Percentiles rank a stretch among this genome's conserved stretches.
phyloP scores from a whole-genome alignment of 2,888 invertebrate genomes.

The Amblyjoppa proteus region DNA sequence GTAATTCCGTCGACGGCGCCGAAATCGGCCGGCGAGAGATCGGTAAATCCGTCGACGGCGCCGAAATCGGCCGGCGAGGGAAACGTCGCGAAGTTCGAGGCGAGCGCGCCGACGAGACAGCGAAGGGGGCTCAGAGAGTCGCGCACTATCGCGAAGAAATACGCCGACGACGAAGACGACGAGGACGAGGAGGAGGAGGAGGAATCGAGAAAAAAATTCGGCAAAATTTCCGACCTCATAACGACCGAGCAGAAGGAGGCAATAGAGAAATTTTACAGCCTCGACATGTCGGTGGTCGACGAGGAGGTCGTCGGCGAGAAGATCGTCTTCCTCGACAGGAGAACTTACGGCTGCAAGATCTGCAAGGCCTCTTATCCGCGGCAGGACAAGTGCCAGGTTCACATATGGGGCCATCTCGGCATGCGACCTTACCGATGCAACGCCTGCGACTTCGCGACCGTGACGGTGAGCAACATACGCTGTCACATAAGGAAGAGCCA shows the following conservation, averaged over 20 bases:
- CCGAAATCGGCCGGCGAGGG: too few relatives aligned
- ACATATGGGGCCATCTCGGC: constrained; percentile 79
- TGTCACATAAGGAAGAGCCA: constrained; percentile 81
- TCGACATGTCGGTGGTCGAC: constrained; percentile 77
- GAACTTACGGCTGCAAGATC: constrained; percentile 76
- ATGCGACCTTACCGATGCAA: constrained; percentile 80
- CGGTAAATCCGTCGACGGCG: too few relatives aligned
- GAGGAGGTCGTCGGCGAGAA: constrained; percentile 72
- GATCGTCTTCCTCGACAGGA: constrained; percentile 71
- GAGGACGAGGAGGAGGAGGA: constrained; percentile 8
- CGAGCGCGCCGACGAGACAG: not conserved
- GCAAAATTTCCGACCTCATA: constrained; percentile 78
- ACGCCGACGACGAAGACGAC: constrained; percentile 16
- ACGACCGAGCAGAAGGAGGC: constrained; percentile 76
- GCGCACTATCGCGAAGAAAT: not conserved
- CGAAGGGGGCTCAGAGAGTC: not conserved
- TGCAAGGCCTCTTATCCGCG: constrained; percentile 75
- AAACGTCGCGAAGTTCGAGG: too few relatives aligned
- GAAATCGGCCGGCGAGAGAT: too few relatives aligned
- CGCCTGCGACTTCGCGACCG: constrained; percentile 77
- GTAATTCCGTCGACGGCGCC: too few relatives aligned
- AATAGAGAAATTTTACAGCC: constrained; percentile 76
- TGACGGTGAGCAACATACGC: constrained; percentile 79
- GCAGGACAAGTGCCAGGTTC: constrained; percentile 80
- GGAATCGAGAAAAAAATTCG: constrained; percentile 68